A percentile compares a stretch with the other conserved stretches of the same genome.
Conservation (phyloP, 2,113 vertebrate genomes). For the Herpailurus yagouaroundi region DNA sequence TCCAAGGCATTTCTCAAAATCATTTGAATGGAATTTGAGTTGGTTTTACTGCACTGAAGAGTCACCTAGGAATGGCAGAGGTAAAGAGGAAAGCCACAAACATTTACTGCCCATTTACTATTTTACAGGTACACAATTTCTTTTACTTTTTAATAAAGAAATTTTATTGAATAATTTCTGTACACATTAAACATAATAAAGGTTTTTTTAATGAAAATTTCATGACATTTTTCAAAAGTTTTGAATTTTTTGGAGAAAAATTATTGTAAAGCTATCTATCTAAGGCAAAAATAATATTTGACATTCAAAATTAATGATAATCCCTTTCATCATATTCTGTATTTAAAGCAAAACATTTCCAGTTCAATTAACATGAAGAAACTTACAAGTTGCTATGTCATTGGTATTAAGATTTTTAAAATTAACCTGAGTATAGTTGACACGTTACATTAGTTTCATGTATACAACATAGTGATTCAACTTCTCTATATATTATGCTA, state of each 20-base stretch:
- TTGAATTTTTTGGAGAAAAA: constrained; percentile 79
- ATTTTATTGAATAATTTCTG: constrained; percentile 84
- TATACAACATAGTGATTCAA: neutral
- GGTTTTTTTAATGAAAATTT: constrained; percentile 79
- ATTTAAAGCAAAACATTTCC: constrained; percentile 78
- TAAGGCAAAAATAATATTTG: constrained; percentile 80
- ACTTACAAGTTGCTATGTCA: constrained; percentile 67
- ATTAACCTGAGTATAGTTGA: neutral
- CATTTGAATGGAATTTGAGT: neutral
- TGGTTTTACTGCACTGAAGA: neutral
- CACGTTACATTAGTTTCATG: neutral
- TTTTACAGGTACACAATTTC: neutral
- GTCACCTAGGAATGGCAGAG: neutral
- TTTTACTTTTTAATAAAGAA: constrained; percentile 80
- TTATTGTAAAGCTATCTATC: constrained; percentile 82
- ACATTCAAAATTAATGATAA: constrained; percentile 62
- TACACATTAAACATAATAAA: constrained; percentile 87
- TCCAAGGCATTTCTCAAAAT: neutral
- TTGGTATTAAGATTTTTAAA: constrained; percentile 74
- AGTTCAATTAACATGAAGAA: constrained; percentile 75
- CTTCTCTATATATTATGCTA: neutral
- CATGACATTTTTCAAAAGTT: constrained; percentile 81
- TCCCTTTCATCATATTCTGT: constrained; percentile 41
- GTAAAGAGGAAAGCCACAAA: neutral
- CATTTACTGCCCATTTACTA: neutral